phyloP scores from a whole-genome alignment of 2,797 vertebrate genomes.

The Choloepus didactylus region DNA sequence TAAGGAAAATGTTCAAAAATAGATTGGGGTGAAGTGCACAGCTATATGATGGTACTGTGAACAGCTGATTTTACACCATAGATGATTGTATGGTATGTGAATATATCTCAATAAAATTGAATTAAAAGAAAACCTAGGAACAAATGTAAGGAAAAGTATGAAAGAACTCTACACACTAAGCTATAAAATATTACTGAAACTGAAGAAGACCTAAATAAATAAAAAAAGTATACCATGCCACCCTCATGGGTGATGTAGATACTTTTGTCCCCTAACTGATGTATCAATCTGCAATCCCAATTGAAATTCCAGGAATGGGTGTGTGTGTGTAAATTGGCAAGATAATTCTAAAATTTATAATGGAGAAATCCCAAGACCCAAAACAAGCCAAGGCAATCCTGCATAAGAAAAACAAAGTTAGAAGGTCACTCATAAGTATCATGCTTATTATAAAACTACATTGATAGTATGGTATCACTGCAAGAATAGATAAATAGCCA shows the following conservation, averaged over 20 bases:
- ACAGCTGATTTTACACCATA: no score
- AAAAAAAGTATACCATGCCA: not conserved
- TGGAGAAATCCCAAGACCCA: not conserved
- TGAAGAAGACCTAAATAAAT: not conserved
- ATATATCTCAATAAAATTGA: no score
- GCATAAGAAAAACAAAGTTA: not conserved
- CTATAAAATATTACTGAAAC: not conserved
- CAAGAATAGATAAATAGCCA: not conserved
- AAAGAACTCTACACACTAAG: not conserved
- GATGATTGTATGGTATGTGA: no score
- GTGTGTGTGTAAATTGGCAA: not conserved
- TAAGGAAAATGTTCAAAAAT: no score
- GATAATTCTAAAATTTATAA: not conserved
- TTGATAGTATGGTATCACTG: not conserved
- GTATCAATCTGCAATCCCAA: not conserved
- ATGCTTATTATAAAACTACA: not conserved
- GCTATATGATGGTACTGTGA: no score
- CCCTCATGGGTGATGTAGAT: not conserved
- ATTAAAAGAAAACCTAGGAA: no score
- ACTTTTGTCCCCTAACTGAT: not conserved
- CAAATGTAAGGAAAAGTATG: not conserved
- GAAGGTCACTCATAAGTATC: not conserved
- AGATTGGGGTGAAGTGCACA: no score
- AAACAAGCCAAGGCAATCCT: not conserved
- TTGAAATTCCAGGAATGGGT: not conserved